These are phyloP conservation scores for Cynocephalus volans DNA, from an alignment of 2,113 vertebrate genomes.

Conservation along the genomic window DNA sequence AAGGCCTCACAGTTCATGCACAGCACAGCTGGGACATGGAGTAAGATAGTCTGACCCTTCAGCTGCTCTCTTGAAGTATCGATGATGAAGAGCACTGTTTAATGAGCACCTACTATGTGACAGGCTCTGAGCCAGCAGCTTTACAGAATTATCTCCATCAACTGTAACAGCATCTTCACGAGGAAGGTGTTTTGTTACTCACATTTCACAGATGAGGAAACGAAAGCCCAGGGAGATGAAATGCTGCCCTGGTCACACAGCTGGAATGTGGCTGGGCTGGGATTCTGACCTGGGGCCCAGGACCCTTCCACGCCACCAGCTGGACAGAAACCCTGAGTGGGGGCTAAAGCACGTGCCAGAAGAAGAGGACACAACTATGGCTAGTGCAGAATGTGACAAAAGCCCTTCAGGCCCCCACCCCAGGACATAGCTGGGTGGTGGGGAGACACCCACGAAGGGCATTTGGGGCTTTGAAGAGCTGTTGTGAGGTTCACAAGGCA, in stretches of 20 bases:
- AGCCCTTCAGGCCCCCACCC: fast-evolving
- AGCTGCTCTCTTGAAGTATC: background rate
- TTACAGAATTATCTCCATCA: background rate
- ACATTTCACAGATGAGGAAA: background rate
- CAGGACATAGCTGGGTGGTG: background rate
- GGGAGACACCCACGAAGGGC: background rate
- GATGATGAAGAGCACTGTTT: background rate
- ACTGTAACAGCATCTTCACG: background rate
- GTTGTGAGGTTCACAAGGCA: background rate
- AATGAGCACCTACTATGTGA: background rate
- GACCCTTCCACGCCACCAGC: background rate
- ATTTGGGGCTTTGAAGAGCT: background rate
- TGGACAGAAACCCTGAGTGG: background rate
- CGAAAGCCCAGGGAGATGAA: background rate
- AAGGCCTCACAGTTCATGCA: background rate
- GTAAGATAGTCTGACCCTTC: background rate
- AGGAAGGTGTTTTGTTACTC: background rate
- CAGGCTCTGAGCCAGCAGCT: background rate
- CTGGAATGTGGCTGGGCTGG: background rate
- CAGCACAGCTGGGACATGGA: background rate
- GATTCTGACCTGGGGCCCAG: background rate
- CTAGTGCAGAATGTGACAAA: background rate
- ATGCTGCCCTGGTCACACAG: background rate
- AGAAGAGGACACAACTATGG: background rate
- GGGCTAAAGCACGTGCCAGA: background rate